Percentiles rank a stretch among this genome's conserved stretches.
phyloP scores from a whole-genome alignment of 2,888 invertebrate genomes.

The Xanthostigma xanthostigma region DNA sequence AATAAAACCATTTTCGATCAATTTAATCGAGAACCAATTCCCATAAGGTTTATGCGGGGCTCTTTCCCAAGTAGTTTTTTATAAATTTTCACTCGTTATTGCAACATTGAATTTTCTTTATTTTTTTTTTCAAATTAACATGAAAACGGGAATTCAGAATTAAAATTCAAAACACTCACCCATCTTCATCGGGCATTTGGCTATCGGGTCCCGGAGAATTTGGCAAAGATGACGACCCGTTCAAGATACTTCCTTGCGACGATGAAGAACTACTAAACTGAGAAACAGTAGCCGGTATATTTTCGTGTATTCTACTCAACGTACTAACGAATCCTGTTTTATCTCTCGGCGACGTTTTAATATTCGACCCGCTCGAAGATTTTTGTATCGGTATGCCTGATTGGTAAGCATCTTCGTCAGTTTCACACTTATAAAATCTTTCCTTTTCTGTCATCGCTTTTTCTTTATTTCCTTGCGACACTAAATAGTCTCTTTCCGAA shows the following conservation, averaged over 20 bases:
- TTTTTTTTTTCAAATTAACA: too few relatives aligned
- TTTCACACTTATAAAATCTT: too few relatives aligned
- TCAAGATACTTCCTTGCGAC: slow-evolving; percentile 17
- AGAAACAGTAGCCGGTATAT: slow-evolving; percentile 29
- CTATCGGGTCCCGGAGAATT: slow-evolving; percentile 25
- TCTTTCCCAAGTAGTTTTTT: too few relatives aligned
- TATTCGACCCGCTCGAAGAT: slow-evolving; percentile 9
- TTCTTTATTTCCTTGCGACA: slow-evolving; percentile 7
- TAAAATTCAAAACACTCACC: slow-evolving; percentile 21
- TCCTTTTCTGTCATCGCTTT: slow-evolving; percentile 16
- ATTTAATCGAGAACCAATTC: too few relatives aligned
- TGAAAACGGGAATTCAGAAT: neutral
- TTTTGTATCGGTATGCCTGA: slow-evolving; percentile 5
- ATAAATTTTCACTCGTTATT: too few relatives aligned
- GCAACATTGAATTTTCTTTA: too few relatives aligned
- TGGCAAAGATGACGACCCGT: slow-evolving; percentile 30
- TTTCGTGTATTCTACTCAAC: slow-evolving; percentile 48
- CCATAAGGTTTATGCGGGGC: too few relatives aligned
- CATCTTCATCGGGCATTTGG: slow-evolving; percentile 28
- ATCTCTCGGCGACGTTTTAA: slow-evolving; percentile 25
- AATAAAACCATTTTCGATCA: too few relatives aligned
- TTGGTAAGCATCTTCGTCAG: too few relatives aligned
- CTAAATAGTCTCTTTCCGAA: slow-evolving; percentile 24
- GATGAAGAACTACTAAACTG: slow-evolving; percentile 16
- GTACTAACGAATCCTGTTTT: slow-evolving; percentile 41